phyloP scores from a whole-genome alignment of 1,140 invertebrate species.

The Caenorhabditis brenneri region DNA sequence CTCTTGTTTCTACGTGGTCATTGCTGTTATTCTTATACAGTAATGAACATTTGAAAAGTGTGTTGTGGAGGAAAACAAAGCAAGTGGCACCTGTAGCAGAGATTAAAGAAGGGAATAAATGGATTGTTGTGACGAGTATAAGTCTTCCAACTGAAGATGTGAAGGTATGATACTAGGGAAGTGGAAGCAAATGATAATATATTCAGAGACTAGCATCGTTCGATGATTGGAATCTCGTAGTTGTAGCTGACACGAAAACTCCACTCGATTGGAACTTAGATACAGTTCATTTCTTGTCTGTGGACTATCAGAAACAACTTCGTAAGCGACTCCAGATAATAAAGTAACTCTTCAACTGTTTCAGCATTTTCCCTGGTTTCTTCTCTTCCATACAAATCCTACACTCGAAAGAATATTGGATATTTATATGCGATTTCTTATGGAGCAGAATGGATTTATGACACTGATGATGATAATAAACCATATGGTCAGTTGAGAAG shows the following conservation, averaged over 20 bases:
- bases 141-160: constrained; percentile 44
- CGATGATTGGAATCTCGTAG: constrained; percentile 63
- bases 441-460: constrained; percentile 70
- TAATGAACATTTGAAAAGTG: too few relatives aligned
- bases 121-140: not conserved
- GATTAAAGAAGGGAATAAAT: not conserved
- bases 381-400: constrained; percentile 57
- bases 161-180: not conserved
- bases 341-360: not conserved
- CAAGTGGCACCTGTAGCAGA: too few relatives aligned
- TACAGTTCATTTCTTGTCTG: constrained; percentile 55
- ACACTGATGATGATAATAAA: constrained; percentile 71
- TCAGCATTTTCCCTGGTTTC: not conserved
- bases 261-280: constrained; percentile 60
- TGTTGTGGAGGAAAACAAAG: too few relatives aligned
- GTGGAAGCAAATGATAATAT: not conserved
- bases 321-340: not conserved
- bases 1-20: too few relatives aligned
- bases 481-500: constrained; percentile 45
- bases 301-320: constrained; percentile 55
- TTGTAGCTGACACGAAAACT: constrained; percentile 67
- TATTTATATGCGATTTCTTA: constrained; percentile 63
- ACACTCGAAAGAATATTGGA: constrained; percentile 62
- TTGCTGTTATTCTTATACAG: too few relatives aligned
- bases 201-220: constrained; percentile 55